Conservation (phyloP, 2,113 vertebrate genomes). For the Willisornis vidua region DNA sequence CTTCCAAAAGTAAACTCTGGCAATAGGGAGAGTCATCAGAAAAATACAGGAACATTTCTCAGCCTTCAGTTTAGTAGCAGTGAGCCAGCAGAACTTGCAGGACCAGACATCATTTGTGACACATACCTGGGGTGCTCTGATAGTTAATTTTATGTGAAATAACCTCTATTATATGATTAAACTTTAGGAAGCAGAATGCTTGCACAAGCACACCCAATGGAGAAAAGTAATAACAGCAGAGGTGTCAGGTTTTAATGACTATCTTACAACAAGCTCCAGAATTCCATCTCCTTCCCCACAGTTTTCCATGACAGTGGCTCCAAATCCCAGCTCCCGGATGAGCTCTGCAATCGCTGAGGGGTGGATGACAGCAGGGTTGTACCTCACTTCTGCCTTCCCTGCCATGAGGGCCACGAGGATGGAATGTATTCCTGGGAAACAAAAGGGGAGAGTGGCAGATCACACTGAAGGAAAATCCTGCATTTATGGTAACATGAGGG, state of each 20-base stretch:
- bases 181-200: background rate
- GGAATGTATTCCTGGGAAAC: conserved; percentile 84
- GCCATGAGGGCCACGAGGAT: conserved; percentile 97
- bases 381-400: conserved; percentile 97
- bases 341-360: conserved; percentile 85
- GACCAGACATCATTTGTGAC: background rate
- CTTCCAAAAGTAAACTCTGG: background rate
- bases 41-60: background rate
- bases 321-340: conserved; percentile 93
- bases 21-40: background rate
- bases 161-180: background rate
- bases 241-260: background rate
- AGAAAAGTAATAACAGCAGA: background rate
- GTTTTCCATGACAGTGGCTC: conserved; percentile 88
- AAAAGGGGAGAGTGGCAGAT: background rate
- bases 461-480: background rate
- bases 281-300: conserved; percentile 86
- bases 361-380: conserved; percentile 84
- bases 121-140: background rate
- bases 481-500: accelerated
- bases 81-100: background rate
- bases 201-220: background rate
- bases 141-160: background rate
- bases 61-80: accelerated
- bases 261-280: conserved; percentile 92